Evolutionary conservation across 2,113 vertebrate species (phyloP), one percentile per base, ranked within the genome.

Genomic region (Gymnocephalus cernua): DNA sequence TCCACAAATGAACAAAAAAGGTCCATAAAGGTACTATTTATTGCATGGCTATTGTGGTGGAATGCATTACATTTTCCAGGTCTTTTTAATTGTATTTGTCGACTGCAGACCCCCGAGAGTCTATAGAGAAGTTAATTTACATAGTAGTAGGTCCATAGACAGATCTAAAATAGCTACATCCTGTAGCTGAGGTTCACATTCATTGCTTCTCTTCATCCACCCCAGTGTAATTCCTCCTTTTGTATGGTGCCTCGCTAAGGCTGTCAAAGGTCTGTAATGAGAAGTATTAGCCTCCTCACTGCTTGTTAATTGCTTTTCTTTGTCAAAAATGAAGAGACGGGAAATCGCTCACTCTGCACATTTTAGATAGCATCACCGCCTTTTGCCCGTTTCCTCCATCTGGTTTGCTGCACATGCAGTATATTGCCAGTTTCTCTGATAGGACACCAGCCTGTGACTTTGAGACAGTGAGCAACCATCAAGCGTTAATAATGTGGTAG

Each of bases 241-340:
- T 88, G 76, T 90, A 21, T 32, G 11, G 80, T 2, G 54, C 56
- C 66, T 71, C 44, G 38, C 85, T 53, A 9, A 71, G n/a, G 74
- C 79, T 69, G 85, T 88, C 86, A 85, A 74, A 79, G 81, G 67
- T 92, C 81, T 76, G 38, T 91, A 93, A 91, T 88, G 83, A 78
- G 74, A 72, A 84, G 84, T 74, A 86, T 86, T 74, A 80, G 74
- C 77, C 69, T 82, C 81, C 68, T 86, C 84, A 44, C 69, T 80
- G 63, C 68, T 25, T 77, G 38, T 89, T 94, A 93, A 94, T 95
- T 93, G 74, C 88, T 92, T 95, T 92, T 83, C 87, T 92, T 93
- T 92, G 92, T 95, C 81, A 80, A 73, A 88, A 87, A 73, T 29
- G 63, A 85, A 82, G 79, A 82, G 68, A 82, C 41, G 76, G 77